Percentiles rank a stretch among this genome's conserved stretches.
Evolutionary conservation across 2,113 vertebrate genomes (phyloP).

Genomic region (Pristiophorus japonicus): DNA sequence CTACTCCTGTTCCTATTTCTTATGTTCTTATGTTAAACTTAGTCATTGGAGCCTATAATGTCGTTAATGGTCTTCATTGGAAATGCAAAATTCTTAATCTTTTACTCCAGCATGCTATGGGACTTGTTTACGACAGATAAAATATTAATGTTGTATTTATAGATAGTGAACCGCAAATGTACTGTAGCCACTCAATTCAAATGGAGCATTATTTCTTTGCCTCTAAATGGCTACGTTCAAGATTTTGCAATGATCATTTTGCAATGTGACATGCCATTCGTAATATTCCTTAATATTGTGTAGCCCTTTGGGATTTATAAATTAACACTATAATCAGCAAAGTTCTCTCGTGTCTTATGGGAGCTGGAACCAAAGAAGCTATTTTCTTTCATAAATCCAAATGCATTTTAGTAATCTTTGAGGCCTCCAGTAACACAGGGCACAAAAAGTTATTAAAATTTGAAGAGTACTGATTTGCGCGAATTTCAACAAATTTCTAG

Average conservation of each 20-base stretch:
- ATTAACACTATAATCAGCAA: not conserved
- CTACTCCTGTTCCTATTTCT: no score
- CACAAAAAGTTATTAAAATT: not conserved
- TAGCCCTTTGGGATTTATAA: slow-evolving; percentile 43
- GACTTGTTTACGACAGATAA: slow-evolving; percentile 55
- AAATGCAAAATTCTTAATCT: slow-evolving; percentile 51
- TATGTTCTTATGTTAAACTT: no score
- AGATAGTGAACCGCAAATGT: slow-evolving; percentile 57
- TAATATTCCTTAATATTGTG: slow-evolving; percentile 42
- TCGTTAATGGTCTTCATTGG: slow-evolving; percentile 53
- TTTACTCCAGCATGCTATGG: slow-evolving; percentile 50
- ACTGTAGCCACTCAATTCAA: slow-evolving; percentile 51
- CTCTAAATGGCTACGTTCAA: slow-evolving; percentile 56
- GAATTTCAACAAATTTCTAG: not conserved
- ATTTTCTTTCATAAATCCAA: not conserved
- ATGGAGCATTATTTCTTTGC: slow-evolving; percentile 48
- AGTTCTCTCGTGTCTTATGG: slow-evolving; percentile 41
- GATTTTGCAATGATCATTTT: slow-evolving; percentile 46
- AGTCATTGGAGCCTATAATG: slow-evolving; percentile 59
- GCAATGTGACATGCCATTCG: slow-evolving; percentile 32
- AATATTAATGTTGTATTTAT: slow-evolving; percentile 60
- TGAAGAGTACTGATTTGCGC: not conserved
- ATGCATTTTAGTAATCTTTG: not conserved
- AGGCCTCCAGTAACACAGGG: not conserved
- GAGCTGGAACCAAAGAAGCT: not conserved